Evolutionary conservation across 2,797 vertebrate genomes (phyloP).

Genomic region (Mico argentatus): DNA sequence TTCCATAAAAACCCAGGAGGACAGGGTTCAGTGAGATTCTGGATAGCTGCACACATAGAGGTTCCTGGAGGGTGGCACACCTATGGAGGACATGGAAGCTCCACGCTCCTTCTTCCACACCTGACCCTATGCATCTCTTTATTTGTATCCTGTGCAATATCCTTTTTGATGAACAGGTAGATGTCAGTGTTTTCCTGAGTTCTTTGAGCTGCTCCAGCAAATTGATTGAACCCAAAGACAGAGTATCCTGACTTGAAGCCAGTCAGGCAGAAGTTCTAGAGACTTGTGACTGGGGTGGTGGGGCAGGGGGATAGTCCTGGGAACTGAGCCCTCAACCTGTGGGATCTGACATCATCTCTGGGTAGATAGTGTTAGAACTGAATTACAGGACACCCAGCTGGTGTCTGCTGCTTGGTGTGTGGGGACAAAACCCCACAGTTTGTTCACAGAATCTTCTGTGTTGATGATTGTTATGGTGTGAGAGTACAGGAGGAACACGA

Average conservation of each 20-base stretch:
- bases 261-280: neutral
- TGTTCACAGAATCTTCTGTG: neutral
- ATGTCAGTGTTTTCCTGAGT: neutral
- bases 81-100: neutral
- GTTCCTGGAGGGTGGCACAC: neutral
- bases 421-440: neutral
- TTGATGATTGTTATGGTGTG: neutral
- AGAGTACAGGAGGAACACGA: neutral
- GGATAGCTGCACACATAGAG: neutral
- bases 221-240: neutral
- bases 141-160: neutral
- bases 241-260: neutral
- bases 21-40: neutral
- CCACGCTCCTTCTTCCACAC: neutral
- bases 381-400: neutral
- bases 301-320: neutral
- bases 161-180: neutral
- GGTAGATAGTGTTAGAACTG: neutral
- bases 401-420: neutral
- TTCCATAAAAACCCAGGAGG: neutral
- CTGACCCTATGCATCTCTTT: neutral
- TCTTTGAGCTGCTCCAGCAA: neutral
- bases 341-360: neutral
- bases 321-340: neutral
- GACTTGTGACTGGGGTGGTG: neutral